A percentile compares a stretch with the other conserved stretches of the same genome.
Evolutionary conservation across 2,888 invertebrate genomes (phyloP).

Genomic region (Andrena fulva): DNA sequence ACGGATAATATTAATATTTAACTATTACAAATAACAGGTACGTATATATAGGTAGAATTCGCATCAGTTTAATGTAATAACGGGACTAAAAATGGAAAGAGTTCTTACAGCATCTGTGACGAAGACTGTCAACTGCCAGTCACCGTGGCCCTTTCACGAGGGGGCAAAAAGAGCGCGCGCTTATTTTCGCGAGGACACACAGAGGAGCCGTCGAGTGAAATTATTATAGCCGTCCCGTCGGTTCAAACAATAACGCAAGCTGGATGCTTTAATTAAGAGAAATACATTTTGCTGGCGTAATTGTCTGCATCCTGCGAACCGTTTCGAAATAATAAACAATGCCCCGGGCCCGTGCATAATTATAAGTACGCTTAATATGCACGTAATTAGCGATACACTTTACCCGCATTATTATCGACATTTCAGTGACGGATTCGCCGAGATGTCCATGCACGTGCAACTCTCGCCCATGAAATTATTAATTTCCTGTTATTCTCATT

Average conservation of each 20-base stretch:
- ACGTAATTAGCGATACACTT: slow-evolving; percentile 53
- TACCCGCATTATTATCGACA: slow-evolving; percentile 46
- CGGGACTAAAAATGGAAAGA: too few species aligned
- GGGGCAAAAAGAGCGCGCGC: neutral
- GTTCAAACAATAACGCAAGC: slow-evolving; percentile 45
- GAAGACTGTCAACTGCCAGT: neutral
- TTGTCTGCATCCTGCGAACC: slow-evolving; percentile 35
- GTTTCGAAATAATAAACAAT: slow-evolving; percentile 53
- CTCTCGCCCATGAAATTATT: neutral
- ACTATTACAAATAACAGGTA: too few species aligned
- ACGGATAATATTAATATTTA: too few species aligned
- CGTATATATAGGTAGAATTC: too few species aligned
- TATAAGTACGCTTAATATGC: slow-evolving; percentile 49
- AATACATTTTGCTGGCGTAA: slow-evolving; percentile 35
- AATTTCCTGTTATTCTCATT: neutral
- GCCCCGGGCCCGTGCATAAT: slow-evolving; percentile 30
- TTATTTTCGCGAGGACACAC: neutral
- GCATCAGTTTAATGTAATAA: too few species aligned
- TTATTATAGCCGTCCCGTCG: slow-evolving; percentile 15
- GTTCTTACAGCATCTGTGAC: too few species aligned
- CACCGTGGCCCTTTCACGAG: neutral
- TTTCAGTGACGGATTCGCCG: slow-evolving; percentile 19
- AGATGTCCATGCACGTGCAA: too few species aligned
- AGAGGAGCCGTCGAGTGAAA: neutral
- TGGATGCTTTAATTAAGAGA: slow-evolving; percentile 55